phyloP scores from a whole-genome alignment of 2,888 invertebrate genomes.

The Dichetophora obliterata region DNA sequence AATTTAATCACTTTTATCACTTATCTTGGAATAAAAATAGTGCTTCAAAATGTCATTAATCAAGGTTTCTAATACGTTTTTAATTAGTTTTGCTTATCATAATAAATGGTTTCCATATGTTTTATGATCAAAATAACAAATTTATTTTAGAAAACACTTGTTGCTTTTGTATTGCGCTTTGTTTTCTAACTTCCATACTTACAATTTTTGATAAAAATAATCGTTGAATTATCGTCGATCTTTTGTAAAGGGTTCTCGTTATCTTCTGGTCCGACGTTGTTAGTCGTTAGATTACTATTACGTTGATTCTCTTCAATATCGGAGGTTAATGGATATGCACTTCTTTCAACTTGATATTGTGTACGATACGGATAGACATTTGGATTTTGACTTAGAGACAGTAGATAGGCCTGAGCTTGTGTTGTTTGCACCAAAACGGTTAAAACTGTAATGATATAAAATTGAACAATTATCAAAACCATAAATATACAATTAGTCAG shows the following conservation, averaged over 20 bases:
- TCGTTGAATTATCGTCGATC: slow-evolving; percentile 55
- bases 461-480: slow-evolving; percentile 1
- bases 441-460: slow-evolving; percentile 61
- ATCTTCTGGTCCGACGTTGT: neutral
- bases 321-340: neutral
- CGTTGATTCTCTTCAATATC: neutral
- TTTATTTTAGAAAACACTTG: neutral
- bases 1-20: neutral
- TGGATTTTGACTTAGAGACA: slow-evolving; percentile 47
- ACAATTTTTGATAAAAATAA: slow-evolving; percentile 60
- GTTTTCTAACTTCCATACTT: slow-evolving; percentile 56
- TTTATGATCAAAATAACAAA: neutral
- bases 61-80: too few relatives aligned
- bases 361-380: neutral
- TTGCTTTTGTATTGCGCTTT: slow-evolving; percentile 4
- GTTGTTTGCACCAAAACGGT: slow-evolving; percentile 56
- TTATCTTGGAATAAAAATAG: neutral
- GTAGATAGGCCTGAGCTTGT: slow-evolving; percentile 61
- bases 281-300: neutral
- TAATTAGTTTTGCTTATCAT: too few relatives aligned
- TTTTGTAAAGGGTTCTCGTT: neutral
- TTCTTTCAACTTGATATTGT: neutral
- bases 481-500: neutral
- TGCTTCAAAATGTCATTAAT: neutral
- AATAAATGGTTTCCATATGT: too few relatives aligned